phyloP scores from a whole-genome alignment of 2,797 vertebrate genomes.

The Lateolabrax maculatus region DNA sequence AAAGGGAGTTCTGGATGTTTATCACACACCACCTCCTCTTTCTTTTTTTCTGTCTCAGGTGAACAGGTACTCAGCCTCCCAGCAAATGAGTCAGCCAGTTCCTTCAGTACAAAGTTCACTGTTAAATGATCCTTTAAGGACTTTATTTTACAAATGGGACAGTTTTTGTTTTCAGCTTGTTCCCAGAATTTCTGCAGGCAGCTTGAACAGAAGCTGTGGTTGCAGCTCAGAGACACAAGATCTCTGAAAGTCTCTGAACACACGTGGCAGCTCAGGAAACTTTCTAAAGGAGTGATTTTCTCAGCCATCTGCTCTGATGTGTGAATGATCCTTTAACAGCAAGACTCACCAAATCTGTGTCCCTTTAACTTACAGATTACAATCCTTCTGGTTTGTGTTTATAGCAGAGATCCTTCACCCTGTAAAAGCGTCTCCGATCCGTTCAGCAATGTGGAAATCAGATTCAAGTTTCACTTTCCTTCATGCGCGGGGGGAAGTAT shows the following conservation, averaged over 20 bases:
- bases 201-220: conserved; percentile 86
- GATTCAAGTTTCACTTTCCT: background rate
- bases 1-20: conserved; percentile 22
- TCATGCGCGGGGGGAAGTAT: no score
- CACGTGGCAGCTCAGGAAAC: conserved; percentile 68
- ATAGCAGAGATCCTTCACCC: background rate
- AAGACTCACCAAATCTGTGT: background rate
- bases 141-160: conserved; percentile 45
- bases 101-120: conserved; percentile 19
- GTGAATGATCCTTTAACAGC: background rate
- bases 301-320: conserved; percentile 36
- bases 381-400: background rate
- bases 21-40: background rate
- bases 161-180: conserved; percentile 37
- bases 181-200: conserved; percentile 82
- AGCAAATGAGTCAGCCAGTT: conserved; percentile 24
- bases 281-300: background rate
- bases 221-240: conserved; percentile 83
- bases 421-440: background rate
- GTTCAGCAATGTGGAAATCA: background rate
- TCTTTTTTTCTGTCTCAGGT: background rate
- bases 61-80: background rate
- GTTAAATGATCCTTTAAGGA: accelerated
- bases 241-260: conserved; percentile 85
- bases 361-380: background rate